phyloP scores from a whole-genome alignment of 1,140 invertebrate species.

The Scaptodrosophila lebanonensis region DNA sequence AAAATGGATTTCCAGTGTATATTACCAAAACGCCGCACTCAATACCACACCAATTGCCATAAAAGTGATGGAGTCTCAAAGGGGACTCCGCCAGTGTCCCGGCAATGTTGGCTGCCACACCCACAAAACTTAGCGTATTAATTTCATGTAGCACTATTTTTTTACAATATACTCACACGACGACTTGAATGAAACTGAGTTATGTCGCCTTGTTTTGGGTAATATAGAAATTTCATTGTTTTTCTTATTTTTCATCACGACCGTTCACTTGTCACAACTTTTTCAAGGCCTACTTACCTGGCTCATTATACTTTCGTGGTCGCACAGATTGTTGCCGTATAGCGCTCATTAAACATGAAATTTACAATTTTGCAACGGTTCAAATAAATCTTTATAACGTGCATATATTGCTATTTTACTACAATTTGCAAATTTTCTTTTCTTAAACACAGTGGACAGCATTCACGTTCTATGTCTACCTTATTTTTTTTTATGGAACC shows the following conservation, averaged over 20 bases:
- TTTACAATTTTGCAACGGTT: conserved; percentile 46
- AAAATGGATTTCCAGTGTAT: conserved; percentile 30
- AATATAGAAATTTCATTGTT: conserved; percentile 59
- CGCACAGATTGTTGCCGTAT: conserved; percentile 63
- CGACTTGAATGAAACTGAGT: conserved; percentile 50
- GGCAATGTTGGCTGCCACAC: conserved; percentile 50
- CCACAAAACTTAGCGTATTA: conserved; percentile 40
- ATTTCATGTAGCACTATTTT: conserved; percentile 34
- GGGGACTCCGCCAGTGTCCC: conserved; percentile 47
- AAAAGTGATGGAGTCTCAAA: conserved; percentile 47
- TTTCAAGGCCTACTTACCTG: conserved; percentile 77
- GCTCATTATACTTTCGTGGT: conserved; percentile 76
- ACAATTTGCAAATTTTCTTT: not conserved
- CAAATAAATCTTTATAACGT: conserved; percentile 57
- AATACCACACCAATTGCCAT: conserved; percentile 8
- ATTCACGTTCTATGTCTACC: conserved; percentile 59
- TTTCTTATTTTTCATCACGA: conserved; percentile 51
- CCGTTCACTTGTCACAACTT: conserved; percentile 68
- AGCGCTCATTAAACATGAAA: conserved; percentile 72
- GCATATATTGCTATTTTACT: conserved; percentile 2
- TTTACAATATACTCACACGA: conserved; percentile 54
- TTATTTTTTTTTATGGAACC: conserved; percentile 49
- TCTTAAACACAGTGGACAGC: conserved; percentile 66
- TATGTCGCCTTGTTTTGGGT: conserved; percentile 48
- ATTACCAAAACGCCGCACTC: conserved; percentile 28